Percentiles rank a stretch among this genome's conserved stretches.
Evolutionary conservation across 2,797 vertebrate genomes (phyloP).

Genomic region (Eremophila alpestris): DNA sequence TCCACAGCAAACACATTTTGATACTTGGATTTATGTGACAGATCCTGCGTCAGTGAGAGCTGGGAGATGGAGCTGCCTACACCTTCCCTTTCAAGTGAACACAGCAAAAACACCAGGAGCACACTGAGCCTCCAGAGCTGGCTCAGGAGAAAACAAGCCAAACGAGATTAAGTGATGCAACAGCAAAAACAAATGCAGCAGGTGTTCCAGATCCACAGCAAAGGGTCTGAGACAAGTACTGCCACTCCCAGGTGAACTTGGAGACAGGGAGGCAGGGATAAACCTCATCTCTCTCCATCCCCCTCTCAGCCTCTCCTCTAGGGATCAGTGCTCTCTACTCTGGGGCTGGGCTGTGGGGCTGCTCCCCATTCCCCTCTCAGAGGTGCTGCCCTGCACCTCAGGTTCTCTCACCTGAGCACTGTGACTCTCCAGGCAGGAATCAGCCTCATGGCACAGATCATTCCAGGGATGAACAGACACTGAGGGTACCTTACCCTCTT

Average conservation of each 20-base stretch:
- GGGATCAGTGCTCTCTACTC: background rate
- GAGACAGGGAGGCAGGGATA: background rate
- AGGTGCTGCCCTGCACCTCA: background rate
- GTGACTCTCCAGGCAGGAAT: background rate
- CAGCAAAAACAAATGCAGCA: background rate
- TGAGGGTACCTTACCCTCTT: background rate
- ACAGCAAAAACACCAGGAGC: background rate
- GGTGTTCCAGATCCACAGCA: background rate
- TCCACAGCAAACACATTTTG: background rate
- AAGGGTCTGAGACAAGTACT: background rate
- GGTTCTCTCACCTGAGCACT: background rate
- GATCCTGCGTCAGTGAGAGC: background rate
- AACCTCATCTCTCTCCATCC: background rate
- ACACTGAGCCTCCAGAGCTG: background rate
- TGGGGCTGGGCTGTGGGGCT: background rate
- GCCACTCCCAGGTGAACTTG: background rate
- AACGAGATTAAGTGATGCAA: background rate
- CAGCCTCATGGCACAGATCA: background rate
- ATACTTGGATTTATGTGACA: background rate
- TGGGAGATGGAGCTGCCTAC: slow-evolving; percentile 16
- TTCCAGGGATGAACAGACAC: background rate
- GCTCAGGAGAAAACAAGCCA: background rate
- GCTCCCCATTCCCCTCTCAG: background rate
- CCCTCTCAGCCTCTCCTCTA: background rate
- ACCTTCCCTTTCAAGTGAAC: background rate